A percentile compares a stretch with the other conserved stretches of the same genome.
phyloP scores from a whole-genome alignment of 2,797 vertebrate genomes.

The Sebastiscus tertius region DNA sequence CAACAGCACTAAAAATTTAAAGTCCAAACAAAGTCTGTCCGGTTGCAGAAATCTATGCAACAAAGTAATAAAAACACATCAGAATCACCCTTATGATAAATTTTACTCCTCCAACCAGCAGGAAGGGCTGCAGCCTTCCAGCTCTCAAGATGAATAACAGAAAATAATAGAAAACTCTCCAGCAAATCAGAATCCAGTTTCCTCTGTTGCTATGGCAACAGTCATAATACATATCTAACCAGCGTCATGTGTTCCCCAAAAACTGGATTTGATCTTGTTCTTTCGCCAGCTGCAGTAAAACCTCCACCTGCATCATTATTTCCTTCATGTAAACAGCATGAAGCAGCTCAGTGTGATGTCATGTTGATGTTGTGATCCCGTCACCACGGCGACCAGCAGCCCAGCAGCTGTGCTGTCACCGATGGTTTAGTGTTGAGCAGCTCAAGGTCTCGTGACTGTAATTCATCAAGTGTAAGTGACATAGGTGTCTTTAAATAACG shows the following conservation, averaged over 20 bases:
- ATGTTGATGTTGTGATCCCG: constrained; percentile 37
- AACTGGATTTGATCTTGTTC: too few relatives aligned
- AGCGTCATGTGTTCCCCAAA: too few relatives aligned
- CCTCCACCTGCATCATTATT: not conserved
- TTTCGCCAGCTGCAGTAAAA: too few relatives aligned
- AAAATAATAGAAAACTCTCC: not conserved
- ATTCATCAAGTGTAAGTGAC: constrained; percentile 58
- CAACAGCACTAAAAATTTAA: too few relatives aligned
- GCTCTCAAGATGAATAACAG: not conserved
- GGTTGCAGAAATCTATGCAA: not conserved
- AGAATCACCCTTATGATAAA: too few relatives aligned
- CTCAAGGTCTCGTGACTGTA: constrained; percentile 21
- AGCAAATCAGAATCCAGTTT: not conserved
- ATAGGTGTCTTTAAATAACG: constrained; percentile 65
- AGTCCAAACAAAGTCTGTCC: too few relatives aligned
- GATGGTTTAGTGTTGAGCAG: constrained; percentile 12
- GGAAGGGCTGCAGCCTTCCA: not conserved
- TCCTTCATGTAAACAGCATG: not conserved
- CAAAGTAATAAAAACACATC: too few relatives aligned
- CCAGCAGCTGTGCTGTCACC: constrained; percentile 46
- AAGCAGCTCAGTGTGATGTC: not conserved
- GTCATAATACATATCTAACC: not conserved
- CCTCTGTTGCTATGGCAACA: not conserved
- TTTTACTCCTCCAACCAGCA: not conserved
- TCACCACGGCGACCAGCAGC: constrained; percentile 41